phyloP scores from a whole-genome alignment of 2,797 vertebrate genomes.

The Mormyrops attenuatus region DNA sequence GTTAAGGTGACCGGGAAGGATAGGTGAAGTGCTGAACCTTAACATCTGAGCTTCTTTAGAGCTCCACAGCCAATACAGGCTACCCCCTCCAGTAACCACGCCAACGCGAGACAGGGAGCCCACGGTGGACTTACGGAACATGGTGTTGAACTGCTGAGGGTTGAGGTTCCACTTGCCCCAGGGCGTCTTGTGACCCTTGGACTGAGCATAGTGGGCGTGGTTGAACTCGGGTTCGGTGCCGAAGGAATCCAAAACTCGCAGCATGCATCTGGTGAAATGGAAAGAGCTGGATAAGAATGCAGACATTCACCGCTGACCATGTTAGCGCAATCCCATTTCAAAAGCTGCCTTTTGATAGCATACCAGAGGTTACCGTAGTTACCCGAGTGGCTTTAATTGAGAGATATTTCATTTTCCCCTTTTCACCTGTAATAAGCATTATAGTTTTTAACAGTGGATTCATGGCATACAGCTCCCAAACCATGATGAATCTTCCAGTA shows the following conservation, averaged over 20 bases:
- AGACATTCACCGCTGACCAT: neutral
- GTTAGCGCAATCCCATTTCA: neutral
- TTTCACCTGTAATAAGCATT: constrained; percentile 10
- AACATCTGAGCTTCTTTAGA: neutral
- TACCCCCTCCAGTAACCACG: neutral
- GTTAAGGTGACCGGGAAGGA: neutral
- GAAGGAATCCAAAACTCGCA: constrained; percentile 92
- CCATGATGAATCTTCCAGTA: neutral
- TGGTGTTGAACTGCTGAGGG: constrained; percentile 98
- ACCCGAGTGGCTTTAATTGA: neutral
- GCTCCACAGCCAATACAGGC: neutral
- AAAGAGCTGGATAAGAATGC: neutral
- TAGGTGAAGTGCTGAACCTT: neutral
- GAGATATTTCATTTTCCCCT: neutral
- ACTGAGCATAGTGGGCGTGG: constrained; percentile 94
- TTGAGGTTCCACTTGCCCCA: constrained; percentile 99
- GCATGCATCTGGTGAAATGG: constrained; percentile 78
- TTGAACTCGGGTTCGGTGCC: constrained; percentile 98
- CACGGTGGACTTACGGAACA: constrained; percentile 87
- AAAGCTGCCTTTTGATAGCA: neutral
- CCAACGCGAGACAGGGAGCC: neutral
- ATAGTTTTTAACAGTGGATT: neutral
- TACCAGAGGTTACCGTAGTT: neutral
- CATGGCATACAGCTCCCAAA: neutral
- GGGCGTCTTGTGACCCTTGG: constrained; percentile 96